Percentiles rank a stretch among this genome's conserved stretches.
Conservation (phyloP, 2,113 vertebrate genomes). For the Muntiacus muntjak region DNA sequence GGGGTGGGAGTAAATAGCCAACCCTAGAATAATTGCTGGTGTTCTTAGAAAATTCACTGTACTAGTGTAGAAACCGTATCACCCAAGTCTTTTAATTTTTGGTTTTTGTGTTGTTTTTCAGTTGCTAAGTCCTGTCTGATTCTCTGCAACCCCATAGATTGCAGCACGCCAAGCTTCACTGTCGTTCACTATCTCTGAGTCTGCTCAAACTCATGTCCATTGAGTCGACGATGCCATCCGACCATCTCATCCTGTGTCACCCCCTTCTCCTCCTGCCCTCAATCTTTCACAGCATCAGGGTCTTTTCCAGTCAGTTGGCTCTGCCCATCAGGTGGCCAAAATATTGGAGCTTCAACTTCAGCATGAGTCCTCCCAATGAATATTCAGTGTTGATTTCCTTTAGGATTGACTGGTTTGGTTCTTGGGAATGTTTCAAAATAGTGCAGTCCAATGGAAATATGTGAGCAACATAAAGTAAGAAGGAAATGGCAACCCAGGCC, state of each 20-base stretch:
- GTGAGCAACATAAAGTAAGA: background rate
- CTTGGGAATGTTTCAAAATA: slow-evolving; percentile 12
- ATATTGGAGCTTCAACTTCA: background rate
- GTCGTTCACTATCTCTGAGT: background rate
- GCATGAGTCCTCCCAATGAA: background rate
- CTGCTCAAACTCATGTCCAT: background rate
- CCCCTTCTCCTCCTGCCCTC: background rate
- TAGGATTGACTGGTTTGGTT: background rate
- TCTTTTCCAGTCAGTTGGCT: background rate
- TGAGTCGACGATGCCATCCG: background rate
- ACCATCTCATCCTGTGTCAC: background rate
- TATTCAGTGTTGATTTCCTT: background rate
- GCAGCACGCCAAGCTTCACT: background rate
- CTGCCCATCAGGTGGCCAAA: background rate
- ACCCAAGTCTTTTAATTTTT: background rate
- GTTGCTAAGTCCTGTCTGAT: background rate
- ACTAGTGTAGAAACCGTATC: background rate
- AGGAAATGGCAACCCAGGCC: background rate
- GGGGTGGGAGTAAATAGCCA: slow-evolving; percentile 17
- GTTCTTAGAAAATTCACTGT: slow-evolving; percentile 31
- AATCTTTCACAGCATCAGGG: background rate
- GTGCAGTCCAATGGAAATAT: background rate
- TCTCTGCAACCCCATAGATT: background rate
- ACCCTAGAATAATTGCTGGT: background rate
- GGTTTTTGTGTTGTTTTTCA: background rate